Conservation (phyloP, 2,888 invertebrate genomes). For the Athalia cordata region DNA sequence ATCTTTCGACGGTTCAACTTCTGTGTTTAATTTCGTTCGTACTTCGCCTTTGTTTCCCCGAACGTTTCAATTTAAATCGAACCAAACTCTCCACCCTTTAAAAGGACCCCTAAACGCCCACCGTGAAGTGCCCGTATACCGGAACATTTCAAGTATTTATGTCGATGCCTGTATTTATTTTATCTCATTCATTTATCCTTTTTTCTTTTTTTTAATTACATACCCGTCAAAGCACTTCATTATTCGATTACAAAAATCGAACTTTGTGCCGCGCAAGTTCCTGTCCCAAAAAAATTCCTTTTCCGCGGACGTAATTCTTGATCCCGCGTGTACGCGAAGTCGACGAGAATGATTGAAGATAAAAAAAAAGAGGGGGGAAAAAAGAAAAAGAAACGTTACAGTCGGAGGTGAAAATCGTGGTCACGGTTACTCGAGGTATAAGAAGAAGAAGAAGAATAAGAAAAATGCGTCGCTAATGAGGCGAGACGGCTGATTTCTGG, state of each 20-base stretch:
- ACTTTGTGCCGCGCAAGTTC: no score
- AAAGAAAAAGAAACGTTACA: background rate
- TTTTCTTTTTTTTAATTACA: background rate
- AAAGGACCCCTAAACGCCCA: background rate
- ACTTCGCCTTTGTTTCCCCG: conserved; percentile 68
- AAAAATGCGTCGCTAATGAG: conserved; percentile 64
- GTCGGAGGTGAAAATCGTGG: background rate
- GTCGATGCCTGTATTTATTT: no score
- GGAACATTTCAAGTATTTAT: no score
- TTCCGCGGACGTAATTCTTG: no score
- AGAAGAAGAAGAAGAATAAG: background rate
- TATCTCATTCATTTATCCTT: background rate
- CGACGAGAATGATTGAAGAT: background rate
- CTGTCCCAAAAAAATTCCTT: no score
- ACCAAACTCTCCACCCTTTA: conserved; percentile 32
- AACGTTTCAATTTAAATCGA: conserved; percentile 71
- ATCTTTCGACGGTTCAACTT: background rate
- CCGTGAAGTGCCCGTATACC: background rate
- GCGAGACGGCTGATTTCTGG: conserved; percentile 65
- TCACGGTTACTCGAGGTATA: no score
- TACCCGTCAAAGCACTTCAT: no score
- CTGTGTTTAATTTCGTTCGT: conserved; percentile 69
- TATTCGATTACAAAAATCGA: no score
- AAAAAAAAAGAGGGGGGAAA: background rate
- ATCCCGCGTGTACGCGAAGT: no score